Evolutionary conservation across 1,140 invertebrate genomes (phyloP).

Genomic region (Chironomus tepperi): DNA sequence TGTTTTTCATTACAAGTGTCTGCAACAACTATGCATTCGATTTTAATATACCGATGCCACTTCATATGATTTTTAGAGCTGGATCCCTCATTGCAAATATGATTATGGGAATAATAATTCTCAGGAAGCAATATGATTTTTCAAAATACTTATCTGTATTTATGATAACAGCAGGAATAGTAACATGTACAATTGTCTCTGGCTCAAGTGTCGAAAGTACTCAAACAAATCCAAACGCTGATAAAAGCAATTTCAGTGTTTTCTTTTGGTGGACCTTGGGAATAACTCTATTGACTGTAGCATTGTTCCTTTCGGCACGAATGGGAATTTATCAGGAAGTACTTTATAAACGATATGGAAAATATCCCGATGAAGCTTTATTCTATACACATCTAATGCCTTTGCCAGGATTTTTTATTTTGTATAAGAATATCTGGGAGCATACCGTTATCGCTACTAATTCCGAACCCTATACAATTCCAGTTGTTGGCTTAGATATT

Average conservation of each 20-base stretch:
- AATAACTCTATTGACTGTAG: constrained; percentile 75
- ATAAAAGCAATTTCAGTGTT: constrained; percentile 42
- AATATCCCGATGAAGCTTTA: constrained; percentile 89
- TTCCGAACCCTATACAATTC: constrained; percentile 44
- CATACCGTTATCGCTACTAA: constrained; percentile 55
- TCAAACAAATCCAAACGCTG: constrained; percentile 40
- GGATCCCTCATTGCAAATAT: constrained; percentile 95
- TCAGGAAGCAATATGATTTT: constrained; percentile 74
- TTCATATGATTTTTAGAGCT: constrained; percentile 97
- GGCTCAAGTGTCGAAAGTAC: constrained; percentile 52
- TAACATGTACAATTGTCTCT: constrained; percentile 85
- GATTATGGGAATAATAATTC: constrained; percentile 85
- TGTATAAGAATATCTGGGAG: constrained; percentile 63
- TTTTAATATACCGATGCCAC: constrained; percentile 95
- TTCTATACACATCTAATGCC: constrained; percentile 92
- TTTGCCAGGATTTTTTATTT: constrained; percentile 72
- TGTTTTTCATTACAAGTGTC: constrained; percentile 90
- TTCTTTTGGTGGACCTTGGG: constrained; percentile 78
- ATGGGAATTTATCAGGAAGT: constrained; percentile 97
- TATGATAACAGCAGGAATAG: constrained; percentile 87
- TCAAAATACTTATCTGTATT: constrained; percentile 87
- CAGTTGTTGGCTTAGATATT: constrained; percentile 44
- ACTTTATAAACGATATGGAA: constrained; percentile 78
- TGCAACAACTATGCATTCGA: constrained; percentile 94
- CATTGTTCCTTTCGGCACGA: constrained; percentile 84